Evolutionary conservation across 35 echinoderm and acorn worm species (phyloP), one percentile per base, ranked within the genome.

Genomic region (Ophioderma brevispina): DNA sequence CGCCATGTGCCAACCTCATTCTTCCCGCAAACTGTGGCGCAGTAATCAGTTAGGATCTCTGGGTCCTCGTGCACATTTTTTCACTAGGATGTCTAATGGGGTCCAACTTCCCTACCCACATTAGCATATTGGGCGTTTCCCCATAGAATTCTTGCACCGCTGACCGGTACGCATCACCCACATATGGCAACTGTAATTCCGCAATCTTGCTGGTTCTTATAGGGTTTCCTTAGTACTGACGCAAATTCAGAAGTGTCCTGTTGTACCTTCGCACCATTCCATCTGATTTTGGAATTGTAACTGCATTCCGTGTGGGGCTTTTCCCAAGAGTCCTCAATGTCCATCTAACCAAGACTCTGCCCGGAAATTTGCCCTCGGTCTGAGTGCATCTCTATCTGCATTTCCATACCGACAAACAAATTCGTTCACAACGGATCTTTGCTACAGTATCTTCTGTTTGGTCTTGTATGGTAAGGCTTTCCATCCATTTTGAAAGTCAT

Each of bases 341-440:
- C 78, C 87, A 82, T 19, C 11, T 38, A 0, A 96, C n/a, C n/a
- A n/a, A 42, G 11, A 96, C 0, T 25, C 82, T 76, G 0, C 91
- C 77, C 34, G 86, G 87, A 76, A 96, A 96, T 33, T 88, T 93
- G 55, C 31, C 94, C 94, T 78, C 87, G 87, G 76, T 96, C 91
- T 46, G 77, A 78, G 76, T 96, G 94, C 18, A 90, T 1, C 15
- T 76, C 79, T n/a, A 64, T 17, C 6, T 89, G 90, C 23, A 89
- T 28, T n/a, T 39, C 89, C 85, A 78, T 87, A 95, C 18, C 94
- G 28, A 19, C 35, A 83, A 38, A 92, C 75, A 80, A 92, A 92
- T 39, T 95, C 85, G 18, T 70, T 37, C 30, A 95, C 84, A 0
- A 94, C 46, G 18, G 43, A 76, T 25, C 63, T n/a, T 31, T 1